Base-by-base conservation (phyloP, 2,113 vertebrate genomes). In the Engraulis encrasicolus region DNA sequence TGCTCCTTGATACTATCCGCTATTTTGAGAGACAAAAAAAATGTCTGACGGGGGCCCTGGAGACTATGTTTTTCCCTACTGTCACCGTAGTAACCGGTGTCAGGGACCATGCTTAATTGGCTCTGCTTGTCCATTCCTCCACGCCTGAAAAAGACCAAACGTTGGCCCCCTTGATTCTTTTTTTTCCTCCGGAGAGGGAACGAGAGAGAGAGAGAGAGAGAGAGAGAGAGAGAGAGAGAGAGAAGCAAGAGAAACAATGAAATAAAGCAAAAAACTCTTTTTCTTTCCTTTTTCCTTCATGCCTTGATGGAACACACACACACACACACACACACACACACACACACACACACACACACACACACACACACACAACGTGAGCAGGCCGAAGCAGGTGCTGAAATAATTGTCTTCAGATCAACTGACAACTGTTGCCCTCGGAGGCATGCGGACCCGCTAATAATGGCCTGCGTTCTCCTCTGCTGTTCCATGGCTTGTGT, bases 341-440 rank as follows among this genome's bases (percentile, higher is more conserved):
- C 83, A 84, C 50, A 52, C 74, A 58, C 85, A 78, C 50, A 81
- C 54, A 82, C 36, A 79, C 83, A 86, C 66, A 74, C 81, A 86
- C 83, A 84, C 50, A 52, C 74, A 58, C 85, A 78, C 50, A 81
- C 54, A 82, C 36, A 19, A n/a, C 40, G 66, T 38, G 50, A 27
- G 31, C 80, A 17, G 50, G 78, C 50, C 58, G n/a, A 23, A 27
- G 87, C 93, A 94, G 91, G 93, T 92, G 93, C 88, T 86, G 79
- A 85, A 83, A 88, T 92, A 85, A 90, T 85, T 89, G 87, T 84
- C 85, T 83, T 92, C 87, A 93, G 91, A 94, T 92, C 90, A 91
- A 49, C 87, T 89, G 86, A 90, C 91, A 94, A 92, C 91, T 91
- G 91, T 91, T 93, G 89, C 90, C 88, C 90, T 92, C 87, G 90